phyloP scores from a whole-genome alignment of 2,888 invertebrate species.

The Furcula furcula region DNA sequence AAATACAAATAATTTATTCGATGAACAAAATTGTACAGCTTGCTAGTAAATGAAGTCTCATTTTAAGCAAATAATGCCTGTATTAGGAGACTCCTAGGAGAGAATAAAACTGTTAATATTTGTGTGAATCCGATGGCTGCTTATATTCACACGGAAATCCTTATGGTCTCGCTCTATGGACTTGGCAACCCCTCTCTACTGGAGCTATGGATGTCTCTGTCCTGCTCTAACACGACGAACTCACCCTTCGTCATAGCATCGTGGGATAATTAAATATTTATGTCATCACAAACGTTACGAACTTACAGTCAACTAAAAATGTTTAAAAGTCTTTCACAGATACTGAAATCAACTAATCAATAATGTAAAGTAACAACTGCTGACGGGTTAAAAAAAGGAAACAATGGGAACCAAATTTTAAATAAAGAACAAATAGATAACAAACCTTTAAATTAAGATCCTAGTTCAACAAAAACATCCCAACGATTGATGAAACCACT shows the following conservation, averaged over 20 bases:
- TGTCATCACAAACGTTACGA: constrained; percentile 51
- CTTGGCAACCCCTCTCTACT: constrained; percentile 68
- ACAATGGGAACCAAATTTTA: not conserved
- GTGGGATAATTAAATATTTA: constrained; percentile 80
- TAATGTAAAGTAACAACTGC: not conserved
- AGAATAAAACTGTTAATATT: too few relatives aligned
- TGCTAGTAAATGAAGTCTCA: too few relatives aligned
- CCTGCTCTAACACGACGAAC: constrained; percentile 57
- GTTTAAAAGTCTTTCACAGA: not conserved
- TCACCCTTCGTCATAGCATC: constrained; percentile 61
- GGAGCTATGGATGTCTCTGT: constrained; percentile 48
- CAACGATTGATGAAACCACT: constrained; percentile 56
- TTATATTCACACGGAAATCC: constrained; percentile 58
- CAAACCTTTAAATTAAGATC: constrained; percentile 58
- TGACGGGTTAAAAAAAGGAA: not conserved
- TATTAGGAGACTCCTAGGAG: too few relatives aligned
- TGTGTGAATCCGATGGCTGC: constrained; percentile 28
- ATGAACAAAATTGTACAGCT: too few relatives aligned
- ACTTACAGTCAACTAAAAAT: constrained; percentile 10
- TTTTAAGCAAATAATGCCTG: too few relatives aligned
- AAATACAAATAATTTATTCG: too few relatives aligned
- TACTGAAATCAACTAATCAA: not conserved
- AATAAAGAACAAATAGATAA: constrained; percentile 4
- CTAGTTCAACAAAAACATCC: constrained; percentile 61
- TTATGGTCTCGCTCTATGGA: constrained; percentile 50